phyloP scores from a whole-genome alignment of 2,113 vertebrate genomes.

The Indri indri region DNA sequence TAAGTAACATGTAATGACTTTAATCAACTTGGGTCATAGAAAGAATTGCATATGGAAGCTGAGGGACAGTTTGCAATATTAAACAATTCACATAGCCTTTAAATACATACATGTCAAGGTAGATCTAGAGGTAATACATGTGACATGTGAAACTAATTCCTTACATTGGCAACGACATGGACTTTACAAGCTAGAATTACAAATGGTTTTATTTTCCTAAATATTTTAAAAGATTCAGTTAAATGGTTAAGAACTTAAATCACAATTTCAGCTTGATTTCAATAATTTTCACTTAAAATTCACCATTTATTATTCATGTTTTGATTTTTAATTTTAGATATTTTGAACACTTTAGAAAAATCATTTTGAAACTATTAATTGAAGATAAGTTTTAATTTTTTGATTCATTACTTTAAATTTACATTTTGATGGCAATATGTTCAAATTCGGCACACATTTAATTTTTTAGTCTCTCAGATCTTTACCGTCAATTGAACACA shows the following conservation, averaged over 20 bases:
- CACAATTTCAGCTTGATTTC: neutral
- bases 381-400: constrained; percentile 9
- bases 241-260: constrained; percentile 8
- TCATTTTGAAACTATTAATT: neutral
- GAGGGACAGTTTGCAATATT: neutral
- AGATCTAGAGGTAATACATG: neutral
- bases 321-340: constrained; percentile 21
- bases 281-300: constrained; percentile 11
- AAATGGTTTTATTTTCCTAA: neutral
- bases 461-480: neutral
- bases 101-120: neutral
- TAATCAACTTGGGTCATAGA: neutral
- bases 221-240: neutral
- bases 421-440: neutral
- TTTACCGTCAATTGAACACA: neutral
- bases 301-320: neutral
- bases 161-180: neutral
- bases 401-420: neutral
- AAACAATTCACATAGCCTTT: neutral
- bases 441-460: neutral
- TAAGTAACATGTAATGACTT: neutral
- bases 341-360: constrained; percentile 30
- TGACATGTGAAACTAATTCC: neutral
- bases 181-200: neutral
- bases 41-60: neutral